Percentiles rank a stretch among this genome's conserved stretches.
These are phyloP conservation scores for Gobionotothen gibberifrons DNA, from an alignment of 2,797 vertebrate genomes.

Conservation along the genomic window DNA sequence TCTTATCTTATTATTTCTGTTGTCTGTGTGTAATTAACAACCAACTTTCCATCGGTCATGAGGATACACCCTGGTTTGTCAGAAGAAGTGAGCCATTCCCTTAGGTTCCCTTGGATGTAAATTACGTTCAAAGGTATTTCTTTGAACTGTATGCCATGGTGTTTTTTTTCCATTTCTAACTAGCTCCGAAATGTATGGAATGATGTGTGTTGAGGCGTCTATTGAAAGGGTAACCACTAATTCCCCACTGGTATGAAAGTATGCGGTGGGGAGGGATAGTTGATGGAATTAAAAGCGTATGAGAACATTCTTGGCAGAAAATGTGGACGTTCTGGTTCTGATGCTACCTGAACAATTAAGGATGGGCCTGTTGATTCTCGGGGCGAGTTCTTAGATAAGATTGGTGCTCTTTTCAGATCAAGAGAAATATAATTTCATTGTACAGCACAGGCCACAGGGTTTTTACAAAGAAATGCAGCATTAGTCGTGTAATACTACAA, in stretches of 20 bases:
- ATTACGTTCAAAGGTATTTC: background rate
- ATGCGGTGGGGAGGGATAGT: constrained; percentile 22
- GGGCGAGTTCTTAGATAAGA: background rate
- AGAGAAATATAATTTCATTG: background rate
- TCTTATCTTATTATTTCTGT: background rate
- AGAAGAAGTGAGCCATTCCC: background rate
- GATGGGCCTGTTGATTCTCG: background rate
- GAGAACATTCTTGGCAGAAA: background rate
- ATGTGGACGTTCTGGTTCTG: constrained; percentile 24
- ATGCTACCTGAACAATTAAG: background rate
- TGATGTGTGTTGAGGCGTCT: constrained; percentile 9
- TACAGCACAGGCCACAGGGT: background rate
- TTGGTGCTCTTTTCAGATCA: background rate
- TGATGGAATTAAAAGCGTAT: background rate
- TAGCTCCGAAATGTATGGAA: constrained; percentile 35
- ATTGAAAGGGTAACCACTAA: background rate
- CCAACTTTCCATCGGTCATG: constrained; percentile 2
- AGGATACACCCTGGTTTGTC: background rate
- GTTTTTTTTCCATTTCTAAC: background rate
- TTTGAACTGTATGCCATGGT: background rate
- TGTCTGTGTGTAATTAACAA: background rate
- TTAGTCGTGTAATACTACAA: background rate
- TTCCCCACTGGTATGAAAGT: background rate
- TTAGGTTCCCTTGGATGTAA: background rate
- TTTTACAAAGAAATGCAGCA: background rate